Evolutionary conservation across 2,888 invertebrate genomes (phyloP).

Genomic region (Lycia hirtaria): DNA sequence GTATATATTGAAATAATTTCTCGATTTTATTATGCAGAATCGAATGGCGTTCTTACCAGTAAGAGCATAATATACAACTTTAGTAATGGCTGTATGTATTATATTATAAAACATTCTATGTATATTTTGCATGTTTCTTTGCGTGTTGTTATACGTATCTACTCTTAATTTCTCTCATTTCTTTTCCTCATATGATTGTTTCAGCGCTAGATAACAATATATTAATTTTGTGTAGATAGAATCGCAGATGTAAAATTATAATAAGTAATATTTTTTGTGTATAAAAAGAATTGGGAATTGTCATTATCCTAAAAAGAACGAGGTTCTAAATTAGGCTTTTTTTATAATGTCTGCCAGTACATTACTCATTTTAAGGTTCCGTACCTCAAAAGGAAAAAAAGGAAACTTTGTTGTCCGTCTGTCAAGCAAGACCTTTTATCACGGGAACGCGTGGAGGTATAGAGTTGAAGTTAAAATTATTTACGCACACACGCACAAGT

Average conservation of each 20-base stretch:
- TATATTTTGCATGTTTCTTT: slow-evolving; percentile 57
- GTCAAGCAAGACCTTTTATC: too few species aligned
- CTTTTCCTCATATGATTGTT: neutral
- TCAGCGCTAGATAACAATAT: neutral
- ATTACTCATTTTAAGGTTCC: too few species aligned
- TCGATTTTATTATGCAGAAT: slow-evolving; percentile 72
- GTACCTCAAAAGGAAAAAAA: too few species aligned
- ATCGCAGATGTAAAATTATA: neutral
- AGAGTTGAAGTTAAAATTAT: too few species aligned
- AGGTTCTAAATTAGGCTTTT: too few species aligned
- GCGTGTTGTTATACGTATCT: slow-evolving; percentile 6
- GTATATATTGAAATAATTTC: slow-evolving; percentile 44
- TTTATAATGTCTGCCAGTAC: too few species aligned
- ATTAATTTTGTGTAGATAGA: neutral
- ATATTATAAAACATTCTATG: slow-evolving; percentile 54
- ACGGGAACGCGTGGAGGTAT: too few species aligned
- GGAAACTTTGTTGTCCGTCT: too few species aligned
- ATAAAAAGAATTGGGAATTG: too few species aligned
- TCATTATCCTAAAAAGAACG: too few species aligned
- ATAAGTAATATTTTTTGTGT: too few species aligned
- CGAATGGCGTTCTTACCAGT: slow-evolving; percentile 78
- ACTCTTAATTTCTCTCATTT: neutral
- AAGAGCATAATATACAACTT: slow-evolving; percentile 79
- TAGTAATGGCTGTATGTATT: slow-evolving; percentile 82
- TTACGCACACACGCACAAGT: too few species aligned